These are phyloP conservation scores for Gastrophysa polygoni DNA, from an alignment of 2,888 invertebrate species.

Conservation along the genomic window DNA sequence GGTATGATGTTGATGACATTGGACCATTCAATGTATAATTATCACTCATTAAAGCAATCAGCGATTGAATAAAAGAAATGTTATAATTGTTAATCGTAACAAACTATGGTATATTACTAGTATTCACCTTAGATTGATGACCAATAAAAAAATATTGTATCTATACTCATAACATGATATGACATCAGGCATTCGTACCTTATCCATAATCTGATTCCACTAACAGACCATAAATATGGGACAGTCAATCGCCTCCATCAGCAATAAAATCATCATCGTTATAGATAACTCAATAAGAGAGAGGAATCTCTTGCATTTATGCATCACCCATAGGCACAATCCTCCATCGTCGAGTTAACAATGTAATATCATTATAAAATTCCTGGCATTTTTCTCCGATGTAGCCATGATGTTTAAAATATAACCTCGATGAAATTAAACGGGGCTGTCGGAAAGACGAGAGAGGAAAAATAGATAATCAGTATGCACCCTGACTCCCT, in stretches of 20 bases:
- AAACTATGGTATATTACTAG: too few species aligned
- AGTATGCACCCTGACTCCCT: conserved; percentile 47
- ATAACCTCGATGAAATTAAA: conserved; percentile 28
- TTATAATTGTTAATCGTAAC: too few species aligned
- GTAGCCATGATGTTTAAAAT: conserved; percentile 17
- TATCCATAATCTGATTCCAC: not conserved
- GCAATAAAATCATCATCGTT: not conserved
- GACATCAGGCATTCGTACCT: too few species aligned
- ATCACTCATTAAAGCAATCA: too few species aligned
- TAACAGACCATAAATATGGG: not conserved
- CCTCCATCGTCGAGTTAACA: conserved; percentile 6
- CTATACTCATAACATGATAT: too few species aligned
- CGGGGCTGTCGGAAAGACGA: conserved; percentile 27
- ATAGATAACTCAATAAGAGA: conserved; percentile 14
- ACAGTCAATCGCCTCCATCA: not conserved
- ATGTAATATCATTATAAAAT: conserved; percentile 28
- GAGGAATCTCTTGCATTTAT: conserved; percentile 12
- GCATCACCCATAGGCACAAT: conserved; percentile 14
- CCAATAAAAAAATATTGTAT: too few species aligned
- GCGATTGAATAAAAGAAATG: too few species aligned
- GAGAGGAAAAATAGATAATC: conserved; percentile 45
- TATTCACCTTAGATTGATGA: too few species aligned
- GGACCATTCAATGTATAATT: too few species aligned
- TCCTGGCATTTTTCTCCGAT: conserved; percentile 26
- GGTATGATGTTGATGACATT: too few species aligned